These are phyloP conservation scores for Agelastica alni DNA, from an alignment of 2,888 invertebrate species.

Conservation along the genomic window DNA sequence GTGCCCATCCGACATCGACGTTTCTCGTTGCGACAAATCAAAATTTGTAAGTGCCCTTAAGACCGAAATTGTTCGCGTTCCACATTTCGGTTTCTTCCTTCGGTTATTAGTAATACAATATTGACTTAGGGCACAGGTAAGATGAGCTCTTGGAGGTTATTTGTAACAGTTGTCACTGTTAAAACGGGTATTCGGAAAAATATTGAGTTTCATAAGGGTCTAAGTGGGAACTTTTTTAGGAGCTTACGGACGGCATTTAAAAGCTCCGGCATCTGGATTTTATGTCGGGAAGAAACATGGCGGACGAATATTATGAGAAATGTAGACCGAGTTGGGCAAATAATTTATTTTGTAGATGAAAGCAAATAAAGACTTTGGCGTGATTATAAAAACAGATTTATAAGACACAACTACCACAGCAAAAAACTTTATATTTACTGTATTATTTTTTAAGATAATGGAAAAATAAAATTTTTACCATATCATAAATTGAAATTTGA, in stretches of 20 bases:
- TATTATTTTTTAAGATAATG: no score
- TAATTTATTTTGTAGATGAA: no score
- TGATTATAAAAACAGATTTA: no score
- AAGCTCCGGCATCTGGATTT: conserved; percentile 9
- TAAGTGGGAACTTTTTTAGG: not conserved
- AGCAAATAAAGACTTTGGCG: no score
- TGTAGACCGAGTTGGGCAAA: no score
- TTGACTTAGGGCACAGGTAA: conserved; percentile 22
- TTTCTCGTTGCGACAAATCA: conserved; percentile 13
- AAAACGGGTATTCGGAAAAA: conserved; percentile 14
- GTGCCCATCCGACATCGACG: not conserved
- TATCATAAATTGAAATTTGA: no score
- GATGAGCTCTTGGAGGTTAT: conserved; percentile 8
- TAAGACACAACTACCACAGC: no score
- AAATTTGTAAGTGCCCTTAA: conserved; percentile 23
- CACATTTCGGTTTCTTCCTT: conserved; percentile 14
- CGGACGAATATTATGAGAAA: not conserved
- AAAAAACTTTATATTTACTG: no score
- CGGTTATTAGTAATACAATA: conserved; percentile 22
- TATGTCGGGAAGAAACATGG: not conserved
- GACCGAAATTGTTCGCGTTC: conserved; percentile 1
- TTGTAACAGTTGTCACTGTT: conserved; percentile 23
- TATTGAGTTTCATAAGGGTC: conserved; percentile 18
- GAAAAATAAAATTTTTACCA: no score
- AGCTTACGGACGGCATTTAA: not conserved